Evolutionary conservation across 2,797 vertebrate species (phyloP), one percentile per base, ranked within the genome.

Genomic region (Amphiprion clarkii): DNA sequence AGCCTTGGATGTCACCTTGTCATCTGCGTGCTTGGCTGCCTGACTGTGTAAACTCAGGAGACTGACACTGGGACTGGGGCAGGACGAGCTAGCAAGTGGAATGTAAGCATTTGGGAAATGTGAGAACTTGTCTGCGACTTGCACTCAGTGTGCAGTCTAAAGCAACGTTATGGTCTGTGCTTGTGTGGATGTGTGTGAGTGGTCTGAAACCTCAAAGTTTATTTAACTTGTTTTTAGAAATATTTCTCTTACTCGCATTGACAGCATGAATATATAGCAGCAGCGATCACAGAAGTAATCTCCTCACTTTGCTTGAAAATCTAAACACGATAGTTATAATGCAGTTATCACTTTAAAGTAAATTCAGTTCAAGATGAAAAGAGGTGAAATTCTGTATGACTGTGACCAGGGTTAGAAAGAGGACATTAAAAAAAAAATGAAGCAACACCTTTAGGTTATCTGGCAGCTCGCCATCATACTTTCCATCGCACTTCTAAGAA

Each of bases 61-160:
- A 79, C 85, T 85, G 87, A 89, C 82, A 79, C 56, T 25, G 70
- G 82, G 82, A 75, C 81, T 40, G 54, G 57, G 61, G 84, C 69
- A 83, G 76, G 70, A 77, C 46, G n/a, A 87, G 78, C 73, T 61
- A 70, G 79, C 85, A 85, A 88, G 89, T 81, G 92, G 90, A 94
- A 93, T 92, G 91, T 89, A 92, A 94, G 89, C 89, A 88, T 87
- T 87, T 72, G 78, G 84, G 92, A 93, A 92, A 93, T 88, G 86
- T 94, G 92, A 92, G 89, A 93, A 92, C 90, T 86, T 92, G 88
- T 84, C 88, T 87, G 76, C 12, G 56, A 83, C 87, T 76, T 72
- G 76, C 75, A 72, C 79, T 84, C 79, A 68, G 84, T 69, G 76
- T 72, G 76, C 67, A 87, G 87, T 86, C 79, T 78, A 74, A 78